Percentiles rank a stretch among this genome's conserved stretches.
phyloP scores from a whole-genome alignment of 1,140 invertebrate species.

The Bombus haemorrhoidalis region DNA sequence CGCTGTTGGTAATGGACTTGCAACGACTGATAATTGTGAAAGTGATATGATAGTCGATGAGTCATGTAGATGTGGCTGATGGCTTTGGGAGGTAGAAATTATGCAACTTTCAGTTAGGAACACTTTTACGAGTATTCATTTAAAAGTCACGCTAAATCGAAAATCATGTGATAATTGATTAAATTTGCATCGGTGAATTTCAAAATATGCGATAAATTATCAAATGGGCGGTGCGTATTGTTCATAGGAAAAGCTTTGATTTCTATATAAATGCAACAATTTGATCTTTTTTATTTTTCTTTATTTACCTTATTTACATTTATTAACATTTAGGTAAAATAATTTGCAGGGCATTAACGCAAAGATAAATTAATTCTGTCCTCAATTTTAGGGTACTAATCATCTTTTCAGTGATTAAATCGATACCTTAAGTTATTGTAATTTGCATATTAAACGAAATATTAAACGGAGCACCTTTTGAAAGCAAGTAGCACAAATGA shows the following conservation, averaged over 20 bases:
- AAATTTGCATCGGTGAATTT: background rate
- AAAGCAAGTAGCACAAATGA: background rate
- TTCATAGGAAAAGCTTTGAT: no score
- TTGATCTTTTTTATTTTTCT: no score
- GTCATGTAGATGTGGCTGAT: background rate
- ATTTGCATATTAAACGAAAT: background rate
- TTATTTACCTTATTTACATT: no score
- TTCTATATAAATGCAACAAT: no score
- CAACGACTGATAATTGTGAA: conserved; percentile 1
- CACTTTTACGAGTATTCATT: no score
- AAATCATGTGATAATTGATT: background rate
- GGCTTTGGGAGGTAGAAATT: background rate
- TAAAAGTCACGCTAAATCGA: no score
- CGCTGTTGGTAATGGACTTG: background rate
- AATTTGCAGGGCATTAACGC: no score
- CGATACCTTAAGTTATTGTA: background rate
- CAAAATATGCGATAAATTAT: no score
- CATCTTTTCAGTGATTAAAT: background rate
- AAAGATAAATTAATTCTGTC: background rate
- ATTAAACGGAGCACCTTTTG: background rate
- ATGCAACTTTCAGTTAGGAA: background rate
- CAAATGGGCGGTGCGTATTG: no score
- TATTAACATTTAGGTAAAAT: no score
- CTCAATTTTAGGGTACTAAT: background rate
- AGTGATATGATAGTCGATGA: background rate